A percentile compares a stretch with the other conserved stretches of the same genome.
phyloP scores from a whole-genome alignment of 2,888 invertebrate genomes.

The Podotricha telesiphe region DNA sequence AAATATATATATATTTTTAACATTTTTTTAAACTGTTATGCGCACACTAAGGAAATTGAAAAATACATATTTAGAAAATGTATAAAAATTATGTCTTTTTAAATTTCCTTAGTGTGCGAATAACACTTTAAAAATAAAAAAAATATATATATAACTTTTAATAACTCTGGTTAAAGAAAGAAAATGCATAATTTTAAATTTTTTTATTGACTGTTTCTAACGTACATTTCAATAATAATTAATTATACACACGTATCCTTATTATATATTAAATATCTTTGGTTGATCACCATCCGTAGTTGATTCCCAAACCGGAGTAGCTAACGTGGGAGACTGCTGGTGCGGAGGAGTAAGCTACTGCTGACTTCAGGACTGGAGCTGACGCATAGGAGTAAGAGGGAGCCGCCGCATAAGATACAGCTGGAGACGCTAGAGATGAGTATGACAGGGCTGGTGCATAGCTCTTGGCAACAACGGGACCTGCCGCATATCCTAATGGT shows the following conservation, averaged over 20 bases:
- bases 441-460: conserved; percentile 23
- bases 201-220: conserved; percentile 38
- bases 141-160: too few species aligned
- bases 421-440: conserved; percentile 57
- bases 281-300: conserved; percentile 68
- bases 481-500: conserved; percentile 47
- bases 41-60: too few species aligned
- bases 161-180: background rate
- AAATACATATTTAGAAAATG: too few species aligned
- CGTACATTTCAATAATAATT: conserved; percentile 39
- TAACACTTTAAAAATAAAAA: too few species aligned
- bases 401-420: conserved; percentile 43
- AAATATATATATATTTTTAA: too few species aligned
- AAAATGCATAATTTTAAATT: conserved; percentile 6
- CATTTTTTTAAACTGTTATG: too few species aligned
- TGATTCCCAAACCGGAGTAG: conserved; percentile 84
- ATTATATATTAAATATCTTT: conserved; percentile 34
- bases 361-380: conserved; percentile 50
- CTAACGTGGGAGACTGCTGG: conserved; percentile 84
- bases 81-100: too few species aligned
- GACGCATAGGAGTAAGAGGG: conserved; percentile 45
- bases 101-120: too few species aligned
- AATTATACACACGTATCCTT: conserved; percentile 14
- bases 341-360: conserved; percentile 45
- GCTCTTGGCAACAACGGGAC: conserved; percentile 53